Conservation (phyloP, 2,888 invertebrate genomes). For the Meganola albula region DNA sequence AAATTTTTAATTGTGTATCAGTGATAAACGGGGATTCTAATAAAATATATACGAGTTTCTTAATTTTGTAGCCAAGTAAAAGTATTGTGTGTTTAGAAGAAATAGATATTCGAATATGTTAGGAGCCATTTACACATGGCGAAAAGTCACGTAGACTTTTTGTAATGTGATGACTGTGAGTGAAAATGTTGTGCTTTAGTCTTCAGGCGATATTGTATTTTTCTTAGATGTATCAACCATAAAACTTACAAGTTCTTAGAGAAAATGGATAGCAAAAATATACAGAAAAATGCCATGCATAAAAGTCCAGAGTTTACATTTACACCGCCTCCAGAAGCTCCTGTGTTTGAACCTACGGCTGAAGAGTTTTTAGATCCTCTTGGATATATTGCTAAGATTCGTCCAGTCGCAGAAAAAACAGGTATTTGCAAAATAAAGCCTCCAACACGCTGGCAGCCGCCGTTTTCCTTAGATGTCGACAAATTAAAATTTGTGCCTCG, state of each 20-base stretch:
- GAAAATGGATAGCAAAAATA: slow-evolving; percentile 67
- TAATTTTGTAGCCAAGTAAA: too few relatives aligned
- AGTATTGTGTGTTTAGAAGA: too few relatives aligned
- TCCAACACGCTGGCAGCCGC: slow-evolving; percentile 86
- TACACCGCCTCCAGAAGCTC: slow-evolving; percentile 80
- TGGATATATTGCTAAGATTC: slow-evolving; percentile 84
- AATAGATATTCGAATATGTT: slow-evolving; percentile 29
- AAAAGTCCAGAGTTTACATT: slow-evolving; percentile 73
- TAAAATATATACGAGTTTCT: too few relatives aligned
- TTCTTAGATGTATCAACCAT: slow-evolving; percentile 2
- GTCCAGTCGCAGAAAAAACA: slow-evolving; percentile 82
- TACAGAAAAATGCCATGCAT: slow-evolving; percentile 74
- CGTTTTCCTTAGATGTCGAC: slow-evolving; percentile 86
- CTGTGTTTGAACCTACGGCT: slow-evolving; percentile 82
- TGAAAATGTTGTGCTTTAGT: slow-evolving; percentile 29
- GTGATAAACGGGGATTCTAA: too few relatives aligned
- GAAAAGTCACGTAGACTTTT: slow-evolving; percentile 72
- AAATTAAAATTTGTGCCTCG: slow-evolving; percentile 75
- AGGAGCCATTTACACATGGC: slow-evolving; percentile 75
- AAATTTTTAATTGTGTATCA: too few relatives aligned
- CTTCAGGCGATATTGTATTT: slow-evolving; percentile 22
- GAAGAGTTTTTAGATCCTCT: slow-evolving; percentile 87
- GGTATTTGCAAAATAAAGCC: slow-evolving; percentile 89
- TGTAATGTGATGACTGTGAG: too few relatives aligned
- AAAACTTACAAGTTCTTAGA: neutral